A percentile compares a stretch with the other conserved stretches of the same genome.
Evolutionary conservation across 2,888 invertebrate genomes (phyloP).

Genomic region (Plebejus melissa): DNA sequence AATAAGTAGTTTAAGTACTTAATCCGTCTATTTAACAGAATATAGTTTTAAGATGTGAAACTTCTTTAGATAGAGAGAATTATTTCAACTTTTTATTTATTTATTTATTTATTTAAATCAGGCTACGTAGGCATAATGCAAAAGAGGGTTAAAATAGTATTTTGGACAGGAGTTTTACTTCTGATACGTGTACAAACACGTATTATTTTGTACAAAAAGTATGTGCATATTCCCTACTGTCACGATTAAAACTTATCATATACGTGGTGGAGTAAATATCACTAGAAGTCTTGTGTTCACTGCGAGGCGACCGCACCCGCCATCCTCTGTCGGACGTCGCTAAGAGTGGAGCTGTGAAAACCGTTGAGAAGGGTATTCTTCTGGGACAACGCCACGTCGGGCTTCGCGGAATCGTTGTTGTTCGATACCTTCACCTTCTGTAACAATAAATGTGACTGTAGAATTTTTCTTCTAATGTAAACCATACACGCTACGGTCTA

Average conservation of each 20-base stretch:
- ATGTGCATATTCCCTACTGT: neutral
- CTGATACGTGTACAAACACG: too few species aligned
- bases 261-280: conserved; percentile 16
- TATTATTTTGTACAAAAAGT: too few species aligned
- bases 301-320: conserved; percentile 72
- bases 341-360: conserved; percentile 62
- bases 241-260: neutral
- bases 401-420: conserved; percentile 8
- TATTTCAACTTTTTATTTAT: too few species aligned
- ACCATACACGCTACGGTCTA: too few species aligned
- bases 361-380: conserved; percentile 64
- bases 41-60: too few species aligned
- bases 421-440: conserved; percentile 42
- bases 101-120: too few species aligned
- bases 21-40: too few species aligned
- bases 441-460: neutral
- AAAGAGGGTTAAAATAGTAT: too few species aligned
- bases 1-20: too few species aligned
- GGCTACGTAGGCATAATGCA: too few species aligned
- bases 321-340: conserved; percentile 67
- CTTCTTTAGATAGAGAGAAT: too few species aligned
- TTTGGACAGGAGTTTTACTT: too few species aligned
- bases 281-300: conserved; percentile 44
- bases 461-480: neutral
- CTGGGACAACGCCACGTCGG: neutral